Percentiles rank a stretch among this genome's conserved stretches.
phyloP scores from a whole-genome alignment of 1,140 invertebrate species.

The Cydia splendana region DNA sequence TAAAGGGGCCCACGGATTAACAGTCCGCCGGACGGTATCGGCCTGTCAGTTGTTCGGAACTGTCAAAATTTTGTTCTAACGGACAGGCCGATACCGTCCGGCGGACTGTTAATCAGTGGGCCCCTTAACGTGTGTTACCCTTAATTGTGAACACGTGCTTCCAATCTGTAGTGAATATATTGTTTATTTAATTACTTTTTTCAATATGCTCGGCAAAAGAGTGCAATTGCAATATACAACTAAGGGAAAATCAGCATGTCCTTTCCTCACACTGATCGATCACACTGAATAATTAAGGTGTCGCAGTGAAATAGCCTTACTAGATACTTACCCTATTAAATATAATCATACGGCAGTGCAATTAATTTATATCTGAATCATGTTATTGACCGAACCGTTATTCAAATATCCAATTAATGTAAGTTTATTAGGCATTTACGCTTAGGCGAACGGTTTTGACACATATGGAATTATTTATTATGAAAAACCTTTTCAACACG shows the following conservation, averaged over 20 bases:
- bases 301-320: neutral
- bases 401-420: neutral
- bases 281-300: neutral
- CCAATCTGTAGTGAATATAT: too few species aligned
- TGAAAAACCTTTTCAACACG: too few species aligned
- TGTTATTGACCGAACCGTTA: neutral
- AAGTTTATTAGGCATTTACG: neutral
- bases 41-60: too few species aligned
- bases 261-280: neutral
- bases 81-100: too few species aligned
- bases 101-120: too few species aligned
- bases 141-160: too few species aligned
- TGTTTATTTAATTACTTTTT: neutral
- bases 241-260: neutral
- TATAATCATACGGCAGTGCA: neutral
- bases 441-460: conserved; percentile 12
- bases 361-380: neutral
- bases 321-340: neutral
- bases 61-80: too few species aligned
- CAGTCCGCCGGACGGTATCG: too few species aligned
- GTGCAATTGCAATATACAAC: neutral
- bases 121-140: too few species aligned
- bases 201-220: neutral
- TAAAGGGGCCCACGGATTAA: too few species aligned
- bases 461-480: too few species aligned